Evolutionary conservation across 92 coral and sea anemone species (phyloP).

Genomic region (Siderastrea radians): DNA sequence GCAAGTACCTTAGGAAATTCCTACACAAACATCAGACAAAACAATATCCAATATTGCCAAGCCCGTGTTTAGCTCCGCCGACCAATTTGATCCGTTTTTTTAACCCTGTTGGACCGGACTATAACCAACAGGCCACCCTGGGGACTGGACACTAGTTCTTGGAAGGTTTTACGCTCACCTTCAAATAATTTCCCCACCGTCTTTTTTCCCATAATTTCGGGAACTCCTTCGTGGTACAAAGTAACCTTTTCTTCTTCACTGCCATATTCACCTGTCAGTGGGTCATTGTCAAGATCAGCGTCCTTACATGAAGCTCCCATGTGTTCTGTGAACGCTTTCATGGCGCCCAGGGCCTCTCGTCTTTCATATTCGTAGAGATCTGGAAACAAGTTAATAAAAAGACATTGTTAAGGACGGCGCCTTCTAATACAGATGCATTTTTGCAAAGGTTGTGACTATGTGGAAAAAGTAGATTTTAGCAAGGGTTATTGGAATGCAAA

Average conservation of each 20-base stretch:
- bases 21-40: no score
- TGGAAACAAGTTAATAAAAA: not conserved
- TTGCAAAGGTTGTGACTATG: no score
- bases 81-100: no score
- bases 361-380: conserved; percentile 50
- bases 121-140: no score
- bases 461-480: no score
- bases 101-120: no score
- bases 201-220: conserved; percentile 44
- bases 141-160: not conserved
- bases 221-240: conserved; percentile 28
- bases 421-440: no score
- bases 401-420: no score
- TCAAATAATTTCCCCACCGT: conserved; percentile 45
- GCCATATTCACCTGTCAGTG: conserved; percentile 16
- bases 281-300: conserved; percentile 23
- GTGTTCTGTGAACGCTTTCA: conserved; percentile 30
- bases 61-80: no score
- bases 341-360: conserved; percentile 52
- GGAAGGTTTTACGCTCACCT: conserved; percentile 7
- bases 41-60: no score
- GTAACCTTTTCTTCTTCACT: conserved; percentile 25
- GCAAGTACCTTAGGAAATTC: no score
- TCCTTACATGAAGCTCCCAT: conserved; percentile 25
- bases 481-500: no score